Conservation (phyloP, 2,797 vertebrate species). For the Cheirogaleus major region DNA sequence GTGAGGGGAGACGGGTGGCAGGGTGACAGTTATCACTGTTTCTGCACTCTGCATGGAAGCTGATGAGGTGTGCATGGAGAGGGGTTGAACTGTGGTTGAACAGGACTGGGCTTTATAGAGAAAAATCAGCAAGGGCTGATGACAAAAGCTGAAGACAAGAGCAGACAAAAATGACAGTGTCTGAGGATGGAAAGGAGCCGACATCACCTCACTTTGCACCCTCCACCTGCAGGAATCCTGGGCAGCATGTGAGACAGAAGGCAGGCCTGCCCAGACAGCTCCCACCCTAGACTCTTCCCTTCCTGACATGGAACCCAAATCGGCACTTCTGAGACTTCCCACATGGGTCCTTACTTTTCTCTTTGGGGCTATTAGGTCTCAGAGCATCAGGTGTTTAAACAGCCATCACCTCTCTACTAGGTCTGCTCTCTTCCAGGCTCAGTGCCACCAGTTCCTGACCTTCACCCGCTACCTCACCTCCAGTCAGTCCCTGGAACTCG, state of each 20-base stretch:
- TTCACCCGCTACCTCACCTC: background rate
- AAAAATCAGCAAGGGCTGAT: background rate
- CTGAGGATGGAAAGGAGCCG: background rate
- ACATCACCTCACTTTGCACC: background rate
- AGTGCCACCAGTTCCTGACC: background rate
- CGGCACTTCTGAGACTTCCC: background rate
- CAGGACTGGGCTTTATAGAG: background rate
- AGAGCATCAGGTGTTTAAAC: background rate
- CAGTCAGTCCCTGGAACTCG: background rate
- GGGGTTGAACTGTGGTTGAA: no score
- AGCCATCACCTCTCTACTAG: background rate
- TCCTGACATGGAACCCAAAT: background rate
- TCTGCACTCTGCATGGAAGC: background rate
- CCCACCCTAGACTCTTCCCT: accelerated
- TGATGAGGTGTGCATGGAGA: background rate
- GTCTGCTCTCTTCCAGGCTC: background rate
- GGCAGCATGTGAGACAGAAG: background rate
- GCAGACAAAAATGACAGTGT: no score
- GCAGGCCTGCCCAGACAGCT: background rate
- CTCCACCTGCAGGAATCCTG: background rate
- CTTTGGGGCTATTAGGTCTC: background rate
- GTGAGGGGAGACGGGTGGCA: accelerated
- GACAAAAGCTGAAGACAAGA: background rate
- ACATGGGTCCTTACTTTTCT: background rate
- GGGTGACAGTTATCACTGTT: background rate